Conservation (phyloP, 2,888 invertebrate species). For the Lasioglossum figueresi region DNA sequence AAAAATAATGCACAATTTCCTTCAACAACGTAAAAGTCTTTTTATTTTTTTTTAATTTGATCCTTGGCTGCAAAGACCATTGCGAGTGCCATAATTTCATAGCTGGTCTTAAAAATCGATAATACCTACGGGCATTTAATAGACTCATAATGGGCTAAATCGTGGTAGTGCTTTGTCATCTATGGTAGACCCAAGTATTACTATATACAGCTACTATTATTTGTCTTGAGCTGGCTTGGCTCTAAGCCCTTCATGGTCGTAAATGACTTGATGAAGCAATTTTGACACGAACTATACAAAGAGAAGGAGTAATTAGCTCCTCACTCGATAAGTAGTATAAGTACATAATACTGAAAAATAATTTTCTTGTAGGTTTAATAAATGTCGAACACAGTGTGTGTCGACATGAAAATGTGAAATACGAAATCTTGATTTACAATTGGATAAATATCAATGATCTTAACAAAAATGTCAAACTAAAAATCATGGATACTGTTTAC, state of each 20-base stretch:
- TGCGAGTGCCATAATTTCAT: not conserved
- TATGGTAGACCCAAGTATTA: not conserved
- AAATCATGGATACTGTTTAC: too few species aligned
- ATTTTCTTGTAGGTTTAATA: not conserved
- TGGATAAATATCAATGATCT: too few species aligned
- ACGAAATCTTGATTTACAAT: too few species aligned
- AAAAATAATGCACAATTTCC: not conserved
- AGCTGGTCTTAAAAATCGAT: not conserved
- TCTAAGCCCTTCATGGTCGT: not conserved
- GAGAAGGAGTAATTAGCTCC: not conserved
- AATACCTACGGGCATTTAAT: not conserved
- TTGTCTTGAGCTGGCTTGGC: not conserved
- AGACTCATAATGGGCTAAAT: not conserved
- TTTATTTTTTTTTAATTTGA: not conserved
- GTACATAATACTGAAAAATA: not conserved
- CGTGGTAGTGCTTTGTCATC: not conserved
- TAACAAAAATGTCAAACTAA: too few species aligned
- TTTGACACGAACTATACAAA: not conserved
- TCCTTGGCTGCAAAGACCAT: not conserved
- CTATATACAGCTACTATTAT: constrained; percentile 4
- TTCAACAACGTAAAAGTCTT: not conserved
- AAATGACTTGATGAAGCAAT: constrained; percentile 5
- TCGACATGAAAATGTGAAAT: not conserved
- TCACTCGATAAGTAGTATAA: not conserved
- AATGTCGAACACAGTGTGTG: not conserved